Percentiles rank a stretch among this genome's conserved stretches.
These are phyloP conservation scores for Electrona antarctica DNA, from an alignment of 2,113 vertebrate species.

Conservation along the genomic window DNA sequence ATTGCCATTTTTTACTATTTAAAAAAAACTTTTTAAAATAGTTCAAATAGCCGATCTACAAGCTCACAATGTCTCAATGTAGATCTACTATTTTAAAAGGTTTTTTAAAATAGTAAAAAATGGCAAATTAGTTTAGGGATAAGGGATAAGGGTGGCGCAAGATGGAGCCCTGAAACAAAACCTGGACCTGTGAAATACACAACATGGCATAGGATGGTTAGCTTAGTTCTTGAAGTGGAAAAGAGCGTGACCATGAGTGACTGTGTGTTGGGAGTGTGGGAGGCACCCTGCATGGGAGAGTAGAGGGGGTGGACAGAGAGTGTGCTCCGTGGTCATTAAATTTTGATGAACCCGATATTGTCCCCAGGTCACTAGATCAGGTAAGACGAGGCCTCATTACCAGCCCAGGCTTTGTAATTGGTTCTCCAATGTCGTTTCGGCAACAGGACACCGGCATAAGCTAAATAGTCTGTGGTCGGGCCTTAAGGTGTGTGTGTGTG, in stretches of 20 bases:
- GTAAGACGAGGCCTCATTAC: slow-evolving; percentile 70
- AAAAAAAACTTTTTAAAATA: no score
- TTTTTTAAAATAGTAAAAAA: no score
- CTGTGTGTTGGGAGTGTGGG: not conserved
- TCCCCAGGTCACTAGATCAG: slow-evolving; percentile 52
- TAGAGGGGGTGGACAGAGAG: slow-evolving; percentile 1
- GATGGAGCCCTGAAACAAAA: no score
- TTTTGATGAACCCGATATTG: slow-evolving; percentile 61
- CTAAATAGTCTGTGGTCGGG: not conserved
- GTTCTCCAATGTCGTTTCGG: slow-evolving; percentile 58
- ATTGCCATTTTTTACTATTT: no score
- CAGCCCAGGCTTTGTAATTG: slow-evolving; percentile 66
- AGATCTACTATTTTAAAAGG: no score
- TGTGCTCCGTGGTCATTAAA: slow-evolving; percentile 55
- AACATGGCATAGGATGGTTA: no score
- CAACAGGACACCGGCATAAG: slow-evolving; percentile 48
- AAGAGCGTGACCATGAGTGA: not conserved
- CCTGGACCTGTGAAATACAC: no score
- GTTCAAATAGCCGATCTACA: no score
- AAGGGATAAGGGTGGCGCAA: no score
- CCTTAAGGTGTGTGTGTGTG: slow-evolving; percentile 7
- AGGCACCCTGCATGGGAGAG: not conserved
- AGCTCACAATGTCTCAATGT: no score
- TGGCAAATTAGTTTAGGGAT: no score
- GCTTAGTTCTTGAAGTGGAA: not conserved